Base-by-base conservation (phyloP, 2,113 vertebrate genomes). In the Donacobius atricapilla region DNA sequence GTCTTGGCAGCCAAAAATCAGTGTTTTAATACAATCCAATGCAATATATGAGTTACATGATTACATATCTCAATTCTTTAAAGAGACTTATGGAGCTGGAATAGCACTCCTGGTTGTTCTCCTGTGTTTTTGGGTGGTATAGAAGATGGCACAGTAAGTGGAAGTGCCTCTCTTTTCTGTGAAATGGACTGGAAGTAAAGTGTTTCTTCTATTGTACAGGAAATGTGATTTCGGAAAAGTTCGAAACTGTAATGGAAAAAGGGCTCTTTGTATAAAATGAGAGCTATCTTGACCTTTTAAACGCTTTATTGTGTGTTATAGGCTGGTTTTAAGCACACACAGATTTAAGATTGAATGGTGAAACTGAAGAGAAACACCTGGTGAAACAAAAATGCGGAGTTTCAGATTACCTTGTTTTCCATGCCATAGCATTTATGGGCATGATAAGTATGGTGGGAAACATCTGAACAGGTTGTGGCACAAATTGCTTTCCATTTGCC, bases 301-400 rank as follows among this genome's bases (percentile, higher is more conserved):
- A 2, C 25, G 45, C 37, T 27, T 70, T 65, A 8, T 54, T 33
- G 4, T 51, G 19, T n/a, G 28, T 51, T 57, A 72, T 6, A 53
- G 13, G 24, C 3, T 13, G 0, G 9, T 30, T 63, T 83, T 39
- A 81, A 50, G 14, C 2, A 19, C 39, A 7, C 1, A 23, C 4
- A 2, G 33, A 23, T n/a, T 57, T 57, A 57, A 35, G 22, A 23
- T 3, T 70, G 11, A 24, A 33, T 58, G 7, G 3, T 93, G 42
- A 78, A 90, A 44, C 39, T 60, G 56, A 66, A 51, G 10, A 54
- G 27, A 42, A 78, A 73, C 31, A 56, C 10, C 9, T 63, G 11
- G 35, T 54, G 31, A 75, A 87, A 72, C 1, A 75, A 88, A 85
- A 60, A 54, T 9, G 3, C 44, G 5, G 11, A 57, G 40, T 73